Base-by-base conservation (phyloP, 2,113 vertebrate species). In the Piprites chloris region DNA sequence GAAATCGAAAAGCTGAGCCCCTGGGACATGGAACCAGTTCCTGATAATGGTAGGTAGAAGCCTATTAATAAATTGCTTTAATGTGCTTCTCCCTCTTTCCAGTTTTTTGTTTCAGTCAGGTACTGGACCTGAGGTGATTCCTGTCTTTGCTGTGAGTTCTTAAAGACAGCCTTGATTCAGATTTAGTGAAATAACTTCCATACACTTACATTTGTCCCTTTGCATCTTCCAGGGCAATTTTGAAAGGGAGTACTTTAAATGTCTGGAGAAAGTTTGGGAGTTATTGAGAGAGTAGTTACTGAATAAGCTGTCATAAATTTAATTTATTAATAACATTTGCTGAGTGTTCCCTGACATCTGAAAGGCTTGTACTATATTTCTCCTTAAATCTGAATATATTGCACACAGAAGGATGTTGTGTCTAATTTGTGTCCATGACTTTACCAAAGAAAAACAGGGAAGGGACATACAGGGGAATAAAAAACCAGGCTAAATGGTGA, bases 1-100 rank as follows among this genome's bases (percentile, higher is more conserved):
- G 99, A 99, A 97, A 98, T 92, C 17, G 99, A 99, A 97, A 99
- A 99, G 87, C 98, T 99, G 73, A 99, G 99, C 95, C 99, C 99
- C 0, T 99, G 99, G 99, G 99, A 99, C 92, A 98, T 99, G 97
- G 99, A 99, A 59, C 98, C 98, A 77, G 99, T 99, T 98, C 98
- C 99, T 95, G 99, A 99, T 73, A 98, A 99, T 96, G 99, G 99
- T 99, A 99, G 26, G 93, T 97, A 49, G 19, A 94, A 95, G 53
- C 24, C 35, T 19, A 27, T 87, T 65, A 58, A 62, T 47, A 27
- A 50, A 90, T 16, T 18, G 69, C 12, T 39, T 72, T 39, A 9
- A 44, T 26, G 22, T 74, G 46, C n/a, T 88, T 61, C 46, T 78
- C 10, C 18, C 15, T 50, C 27, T 77, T 75, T 11, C 6, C 32